Evolutionary conservation across 2,113 vertebrate genomes (phyloP).

Genomic region (Phrynosoma platyrhinos): DNA sequence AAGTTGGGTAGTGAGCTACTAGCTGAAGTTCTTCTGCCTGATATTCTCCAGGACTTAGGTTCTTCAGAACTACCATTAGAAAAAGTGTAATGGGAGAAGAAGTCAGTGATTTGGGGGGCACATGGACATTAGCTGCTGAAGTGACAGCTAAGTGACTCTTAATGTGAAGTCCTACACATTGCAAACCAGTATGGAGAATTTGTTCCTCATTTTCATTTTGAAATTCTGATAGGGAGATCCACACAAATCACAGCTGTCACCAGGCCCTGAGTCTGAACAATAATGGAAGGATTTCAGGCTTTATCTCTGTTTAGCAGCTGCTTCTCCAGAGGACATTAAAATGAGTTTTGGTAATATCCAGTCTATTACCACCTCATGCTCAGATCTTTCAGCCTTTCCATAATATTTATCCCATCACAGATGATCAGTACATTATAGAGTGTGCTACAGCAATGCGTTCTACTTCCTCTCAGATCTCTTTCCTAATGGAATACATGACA

Average conservation of each 20-base stretch:
- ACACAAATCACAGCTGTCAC: conserved; percentile 9
- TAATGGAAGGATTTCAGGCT: conserved; percentile 7
- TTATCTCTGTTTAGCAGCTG: conserved; percentile 26
- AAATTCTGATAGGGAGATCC: not conserved
- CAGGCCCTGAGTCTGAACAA: not conserved
- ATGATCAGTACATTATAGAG: not conserved
- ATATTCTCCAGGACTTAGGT: not conserved
- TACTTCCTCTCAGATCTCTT: not conserved
- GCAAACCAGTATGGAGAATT: not conserved
- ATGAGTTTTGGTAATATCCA: conserved; percentile 19
- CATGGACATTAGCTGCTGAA: not conserved
- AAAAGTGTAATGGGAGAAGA: not conserved
- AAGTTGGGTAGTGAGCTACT: not conserved
- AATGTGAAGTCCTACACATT: not conserved
- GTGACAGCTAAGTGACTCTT: not conserved
- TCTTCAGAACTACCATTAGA: not conserved
- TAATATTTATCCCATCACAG: conserved; percentile 16
- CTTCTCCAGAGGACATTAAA: conserved; percentile 18
- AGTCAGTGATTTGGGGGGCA: no score
- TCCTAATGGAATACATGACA: not conserved
- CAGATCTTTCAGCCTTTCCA: not conserved
- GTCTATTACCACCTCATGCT: conserved; percentile 10
- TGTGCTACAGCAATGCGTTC: not conserved
- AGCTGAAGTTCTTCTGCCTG: no score
- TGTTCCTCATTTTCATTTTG: not conserved